Evolutionary conservation across 2,113 vertebrate species (phyloP).

Genomic region (Epinephelus cyanopodus): DNA sequence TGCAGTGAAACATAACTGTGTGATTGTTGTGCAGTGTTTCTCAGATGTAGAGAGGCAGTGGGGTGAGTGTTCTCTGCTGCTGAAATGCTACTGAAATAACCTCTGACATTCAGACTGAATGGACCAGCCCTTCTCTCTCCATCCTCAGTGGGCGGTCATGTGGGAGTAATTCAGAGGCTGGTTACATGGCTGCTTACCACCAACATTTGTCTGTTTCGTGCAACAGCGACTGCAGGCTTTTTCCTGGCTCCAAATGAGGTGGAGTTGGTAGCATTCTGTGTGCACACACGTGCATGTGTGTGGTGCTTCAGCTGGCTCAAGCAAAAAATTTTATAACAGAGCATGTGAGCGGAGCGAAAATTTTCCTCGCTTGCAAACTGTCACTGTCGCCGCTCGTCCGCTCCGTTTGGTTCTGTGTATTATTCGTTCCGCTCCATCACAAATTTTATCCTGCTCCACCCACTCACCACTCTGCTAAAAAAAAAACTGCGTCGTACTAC

Average conservation of each 20-base stretch:
- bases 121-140: constrained; percentile 4
- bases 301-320: background rate
- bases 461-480: too few relatives aligned
- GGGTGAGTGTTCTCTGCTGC: background rate
- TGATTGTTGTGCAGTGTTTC: background rate
- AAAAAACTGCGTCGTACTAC: too few relatives aligned
- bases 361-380: too few relatives aligned
- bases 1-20: background rate
- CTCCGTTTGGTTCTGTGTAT: too few relatives aligned
- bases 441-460: too few relatives aligned
- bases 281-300: background rate
- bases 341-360: too few relatives aligned
- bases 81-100: constrained; percentile 34
- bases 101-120: constrained; percentile 48
- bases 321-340: too few relatives aligned
- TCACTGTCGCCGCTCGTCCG: too few relatives aligned
- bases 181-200: constrained; percentile 19
- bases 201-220: constrained; percentile 11
- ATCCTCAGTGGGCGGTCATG: constrained; percentile 5
- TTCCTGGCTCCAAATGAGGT: background rate
- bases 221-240: constrained; percentile 5
- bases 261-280: background rate
- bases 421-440: too few relatives aligned
- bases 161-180: constrained; percentile 29
- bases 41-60: background rate